Conservation (phyloP, 2,113 vertebrate species). For the Apaloderma vittatum region DNA sequence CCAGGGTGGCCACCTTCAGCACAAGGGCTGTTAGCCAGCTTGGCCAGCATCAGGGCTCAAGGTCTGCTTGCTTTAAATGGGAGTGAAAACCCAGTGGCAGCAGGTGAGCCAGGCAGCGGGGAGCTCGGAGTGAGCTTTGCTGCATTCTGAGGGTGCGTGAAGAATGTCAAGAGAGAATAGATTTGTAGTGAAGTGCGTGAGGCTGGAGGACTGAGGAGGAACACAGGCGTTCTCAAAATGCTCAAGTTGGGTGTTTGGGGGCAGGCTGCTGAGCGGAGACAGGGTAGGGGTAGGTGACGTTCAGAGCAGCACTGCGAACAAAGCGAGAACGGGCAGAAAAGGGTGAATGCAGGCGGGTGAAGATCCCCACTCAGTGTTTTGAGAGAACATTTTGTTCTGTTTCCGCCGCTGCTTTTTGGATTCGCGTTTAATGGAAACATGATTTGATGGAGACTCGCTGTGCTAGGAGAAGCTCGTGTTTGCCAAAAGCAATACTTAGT, state of each 20-base stretch:
- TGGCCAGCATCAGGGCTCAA: neutral
- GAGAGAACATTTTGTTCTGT: neutral
- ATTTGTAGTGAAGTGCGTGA: neutral
- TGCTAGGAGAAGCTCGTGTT: neutral
- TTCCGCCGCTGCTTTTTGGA: neutral
- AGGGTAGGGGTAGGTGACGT: rapidly evolving
- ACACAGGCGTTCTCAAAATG: rapidly evolving
- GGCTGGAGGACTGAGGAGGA: neutral
- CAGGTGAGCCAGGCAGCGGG: neutral
- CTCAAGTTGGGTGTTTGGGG: neutral
- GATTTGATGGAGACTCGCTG: neutral
- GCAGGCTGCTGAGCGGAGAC: neutral
- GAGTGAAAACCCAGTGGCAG: neutral
- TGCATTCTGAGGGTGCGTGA: rapidly evolving
- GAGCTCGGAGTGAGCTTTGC: neutral
- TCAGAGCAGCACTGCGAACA: neutral
- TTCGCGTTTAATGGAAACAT: rapidly evolving
- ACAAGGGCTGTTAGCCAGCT: neutral
- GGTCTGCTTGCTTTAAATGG: neutral
- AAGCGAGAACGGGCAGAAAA: neutral
- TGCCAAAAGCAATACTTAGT: neutral
- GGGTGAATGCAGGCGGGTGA: neutral
- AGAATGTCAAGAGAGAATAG: neutral
- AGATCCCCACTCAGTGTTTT: neutral
- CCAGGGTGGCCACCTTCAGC: neutral